Percentiles rank a stretch among this genome's conserved stretches.
Conservation (phyloP, 2,888 invertebrate genomes). For the Hemaris fuciformis region DNA sequence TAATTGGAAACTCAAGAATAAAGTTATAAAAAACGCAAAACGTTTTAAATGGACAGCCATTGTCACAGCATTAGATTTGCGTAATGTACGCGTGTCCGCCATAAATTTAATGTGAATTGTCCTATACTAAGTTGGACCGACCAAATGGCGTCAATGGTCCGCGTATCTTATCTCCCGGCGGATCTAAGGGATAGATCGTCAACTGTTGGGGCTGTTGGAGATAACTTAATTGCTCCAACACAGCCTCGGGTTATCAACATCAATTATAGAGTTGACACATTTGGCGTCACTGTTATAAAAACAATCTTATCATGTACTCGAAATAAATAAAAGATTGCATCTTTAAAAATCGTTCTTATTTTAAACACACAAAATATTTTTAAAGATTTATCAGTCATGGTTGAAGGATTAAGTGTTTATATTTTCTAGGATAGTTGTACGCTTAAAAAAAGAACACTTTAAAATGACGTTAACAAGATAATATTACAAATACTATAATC, state of each 20-base stretch:
- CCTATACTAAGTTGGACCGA: constrained; percentile 63
- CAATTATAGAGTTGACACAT: constrained; percentile 38
- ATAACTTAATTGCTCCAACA: constrained; percentile 71
- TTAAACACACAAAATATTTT: too few relatives aligned
- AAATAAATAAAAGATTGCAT: neutral
- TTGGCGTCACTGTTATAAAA: neutral
- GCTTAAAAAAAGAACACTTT: too few relatives aligned
- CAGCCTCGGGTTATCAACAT: constrained; percentile 49
- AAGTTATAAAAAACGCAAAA: neutral
- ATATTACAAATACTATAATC: neutral
- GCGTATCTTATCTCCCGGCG: constrained; percentile 64
- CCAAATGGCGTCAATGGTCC: constrained; percentile 75
- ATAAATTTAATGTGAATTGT: constrained; percentile 71
- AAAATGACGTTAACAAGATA: too few relatives aligned
- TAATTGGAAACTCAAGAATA: neutral
- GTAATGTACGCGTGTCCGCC: constrained; percentile 18
- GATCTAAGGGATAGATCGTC: constrained; percentile 65
- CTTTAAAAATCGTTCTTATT: neutral
- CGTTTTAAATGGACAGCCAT: neutral
- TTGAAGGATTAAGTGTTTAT: neutral
- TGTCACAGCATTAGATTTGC: constrained; percentile 3
- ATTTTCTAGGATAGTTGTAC: too few relatives aligned
- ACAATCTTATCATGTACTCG: neutral
- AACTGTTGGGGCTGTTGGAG: constrained; percentile 54
- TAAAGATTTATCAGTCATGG: too few relatives aligned